phyloP scores from a whole-genome alignment of 2,113 vertebrate genomes.

The Microcebus ravelobensis region DNA sequence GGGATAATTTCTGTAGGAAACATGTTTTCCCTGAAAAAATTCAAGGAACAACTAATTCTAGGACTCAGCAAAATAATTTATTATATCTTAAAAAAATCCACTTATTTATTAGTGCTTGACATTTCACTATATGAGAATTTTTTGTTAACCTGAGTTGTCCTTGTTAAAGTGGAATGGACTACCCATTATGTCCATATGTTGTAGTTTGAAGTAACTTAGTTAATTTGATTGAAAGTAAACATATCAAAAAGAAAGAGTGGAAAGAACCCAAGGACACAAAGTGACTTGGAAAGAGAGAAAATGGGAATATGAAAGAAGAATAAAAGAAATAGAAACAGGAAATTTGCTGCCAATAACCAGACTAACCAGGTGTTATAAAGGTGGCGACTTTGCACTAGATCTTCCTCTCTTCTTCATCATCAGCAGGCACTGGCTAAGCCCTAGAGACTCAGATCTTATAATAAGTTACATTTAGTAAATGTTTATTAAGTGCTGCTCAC shows the following conservation, averaged over 20 bases:
- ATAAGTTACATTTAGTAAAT: not conserved
- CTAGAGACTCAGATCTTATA: not conserved
- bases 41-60: not conserved
- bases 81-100: not conserved
- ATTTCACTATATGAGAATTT: not conserved
- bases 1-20: not conserved
- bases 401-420: not conserved
- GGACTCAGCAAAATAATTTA: not conserved
- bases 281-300: too few species aligned
- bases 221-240: not conserved
- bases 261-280: not conserved
- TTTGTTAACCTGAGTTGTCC: not conserved
- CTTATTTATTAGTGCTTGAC: not conserved
- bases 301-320: not conserved
- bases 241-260: not conserved
- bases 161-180: not conserved
- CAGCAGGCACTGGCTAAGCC: not conserved
- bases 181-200: not conserved
- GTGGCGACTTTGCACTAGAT: not conserved
- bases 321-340: not conserved
- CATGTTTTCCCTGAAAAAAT: not conserved
- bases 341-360: not conserved
- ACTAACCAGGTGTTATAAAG: not conserved
- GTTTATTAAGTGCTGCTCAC: not conserved
- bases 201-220: not conserved